These are phyloP conservation scores for Peromyscus leucopus DNA, from an alignment of 2,113 vertebrate species.

Conservation along the genomic window DNA sequence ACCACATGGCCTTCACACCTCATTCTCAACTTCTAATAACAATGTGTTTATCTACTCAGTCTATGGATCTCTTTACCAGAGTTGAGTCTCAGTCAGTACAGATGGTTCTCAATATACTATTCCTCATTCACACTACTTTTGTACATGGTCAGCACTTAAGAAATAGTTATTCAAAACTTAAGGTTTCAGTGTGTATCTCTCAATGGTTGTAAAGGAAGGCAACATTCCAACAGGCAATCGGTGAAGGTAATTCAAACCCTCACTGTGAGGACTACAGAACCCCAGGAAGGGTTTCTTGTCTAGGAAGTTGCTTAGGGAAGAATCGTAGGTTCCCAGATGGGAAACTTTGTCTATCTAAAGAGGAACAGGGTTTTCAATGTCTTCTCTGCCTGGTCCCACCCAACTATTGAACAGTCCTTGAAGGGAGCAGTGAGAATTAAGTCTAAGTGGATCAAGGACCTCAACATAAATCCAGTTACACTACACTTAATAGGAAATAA, in stretches of 20 bases:
- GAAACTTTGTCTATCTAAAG: neutral
- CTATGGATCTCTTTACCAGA: neutral
- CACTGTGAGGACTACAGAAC: neutral
- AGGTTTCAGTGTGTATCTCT: neutral
- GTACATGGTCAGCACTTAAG: neutral
- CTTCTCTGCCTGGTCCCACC: neutral
- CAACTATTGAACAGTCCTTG: too few relatives aligned
- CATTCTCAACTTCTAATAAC: neutral
- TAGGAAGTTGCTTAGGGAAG: neutral
- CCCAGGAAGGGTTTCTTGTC: neutral
- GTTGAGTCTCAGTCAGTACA: neutral
- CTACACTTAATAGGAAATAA: too few relatives aligned
- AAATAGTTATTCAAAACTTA: neutral
- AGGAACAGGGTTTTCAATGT: neutral
- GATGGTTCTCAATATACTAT: neutral
- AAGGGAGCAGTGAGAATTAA: too few relatives aligned
- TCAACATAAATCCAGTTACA: too few relatives aligned
- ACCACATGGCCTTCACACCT: neutral
- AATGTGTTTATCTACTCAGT: neutral
- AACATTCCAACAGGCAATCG: neutral
- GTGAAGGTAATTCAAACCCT: neutral
- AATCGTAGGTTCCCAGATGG: neutral
- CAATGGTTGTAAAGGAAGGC: fast-evolving
- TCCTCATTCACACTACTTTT: neutral
- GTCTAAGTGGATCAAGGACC: too few relatives aligned